These are phyloP conservation scores for Myoxocephalus aenaeus DNA, from an alignment of 2,797 vertebrate genomes.

Conservation along the genomic window DNA sequence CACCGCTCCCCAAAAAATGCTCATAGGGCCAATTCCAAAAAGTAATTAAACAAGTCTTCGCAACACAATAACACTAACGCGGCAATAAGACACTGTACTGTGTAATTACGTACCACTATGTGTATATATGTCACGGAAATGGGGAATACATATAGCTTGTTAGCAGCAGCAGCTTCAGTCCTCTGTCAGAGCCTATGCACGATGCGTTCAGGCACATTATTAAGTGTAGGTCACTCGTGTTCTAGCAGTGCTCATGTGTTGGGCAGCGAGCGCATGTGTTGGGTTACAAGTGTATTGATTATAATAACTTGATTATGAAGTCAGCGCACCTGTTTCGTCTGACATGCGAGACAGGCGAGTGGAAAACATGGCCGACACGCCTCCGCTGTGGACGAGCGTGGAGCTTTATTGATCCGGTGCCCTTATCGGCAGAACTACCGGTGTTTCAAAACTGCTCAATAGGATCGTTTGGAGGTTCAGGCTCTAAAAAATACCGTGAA, in stretches of 20 bases:
- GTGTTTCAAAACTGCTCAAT: too few species aligned
- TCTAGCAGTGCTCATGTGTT: too few species aligned
- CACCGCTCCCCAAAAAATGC: neutral
- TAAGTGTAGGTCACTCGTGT: too few species aligned
- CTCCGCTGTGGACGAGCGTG: too few species aligned
- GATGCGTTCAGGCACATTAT: neutral
- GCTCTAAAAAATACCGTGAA: neutral
- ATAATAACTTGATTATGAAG: too few species aligned
- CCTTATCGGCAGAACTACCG: too few species aligned
- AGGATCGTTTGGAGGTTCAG: neutral
- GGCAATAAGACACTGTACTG: neutral
- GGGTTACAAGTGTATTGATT: too few species aligned
- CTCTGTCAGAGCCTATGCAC: neutral
- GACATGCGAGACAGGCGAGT: too few species aligned
- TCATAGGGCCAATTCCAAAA: conserved; percentile 11
- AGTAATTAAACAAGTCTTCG: conserved; percentile 22
- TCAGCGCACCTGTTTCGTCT: too few species aligned
- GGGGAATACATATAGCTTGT: neutral
- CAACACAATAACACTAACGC: neutral
- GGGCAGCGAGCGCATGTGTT: too few species aligned
- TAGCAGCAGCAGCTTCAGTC: neutral
- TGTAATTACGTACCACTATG: neutral
- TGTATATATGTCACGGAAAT: neutral
- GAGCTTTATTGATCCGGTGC: too few species aligned
- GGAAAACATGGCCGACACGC: too few species aligned